Evolutionary conservation across 2,797 vertebrate genomes (phyloP).

Genomic region (Gymnodraco acuticeps): DNA sequence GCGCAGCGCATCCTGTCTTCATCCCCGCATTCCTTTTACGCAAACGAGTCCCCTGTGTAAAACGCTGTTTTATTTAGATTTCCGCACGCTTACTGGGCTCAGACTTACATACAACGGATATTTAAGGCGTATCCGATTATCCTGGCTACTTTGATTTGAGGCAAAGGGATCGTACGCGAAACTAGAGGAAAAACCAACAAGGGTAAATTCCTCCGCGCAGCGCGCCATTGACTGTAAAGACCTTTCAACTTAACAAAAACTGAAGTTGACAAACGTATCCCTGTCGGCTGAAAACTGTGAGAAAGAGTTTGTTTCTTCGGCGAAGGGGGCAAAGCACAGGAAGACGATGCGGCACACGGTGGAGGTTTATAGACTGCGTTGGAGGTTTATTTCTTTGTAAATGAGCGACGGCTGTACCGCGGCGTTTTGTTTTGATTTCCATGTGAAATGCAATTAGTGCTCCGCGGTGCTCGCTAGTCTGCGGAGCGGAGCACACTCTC

Average conservation of each 20-base stretch:
- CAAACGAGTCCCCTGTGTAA: conserved; percentile 82
- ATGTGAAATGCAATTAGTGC: conserved; percentile 83
- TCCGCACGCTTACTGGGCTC: accelerated
- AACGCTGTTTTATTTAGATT: conserved; percentile 49
- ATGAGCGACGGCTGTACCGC: conserved; percentile 69
- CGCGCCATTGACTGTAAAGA: conserved; percentile 92
- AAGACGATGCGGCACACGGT: conserved; percentile 65
- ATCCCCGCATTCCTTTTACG: conserved; percentile 94
- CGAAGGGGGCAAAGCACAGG: conserved; percentile 38
- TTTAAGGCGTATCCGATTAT: conserved; percentile 32
- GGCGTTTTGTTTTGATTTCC: conserved; percentile 84
- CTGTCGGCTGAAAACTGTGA: conserved; percentile 79
- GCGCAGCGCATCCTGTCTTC: conserved; percentile 90
- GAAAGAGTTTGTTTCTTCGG: conserved; percentile 73
- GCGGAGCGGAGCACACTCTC: conserved; percentile 68
- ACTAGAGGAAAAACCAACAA: conserved; percentile 70
- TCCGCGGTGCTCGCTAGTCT: conserved; percentile 76
- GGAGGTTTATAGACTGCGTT: conserved; percentile 49
- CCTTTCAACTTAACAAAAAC: conserved; percentile 90
- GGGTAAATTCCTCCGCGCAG: conserved; percentile 94
- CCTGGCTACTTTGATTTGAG: conserved; percentile 9
- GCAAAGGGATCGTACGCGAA: conserved; percentile 2
- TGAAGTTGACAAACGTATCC: conserved; percentile 87
- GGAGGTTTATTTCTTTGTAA: conserved; percentile 46
- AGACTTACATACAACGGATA: neutral